Evolutionary conservation across 2,888 invertebrate species (phyloP), one percentile per base, ranked within the genome.

Genomic region (Augochlorella aurata): DNA sequence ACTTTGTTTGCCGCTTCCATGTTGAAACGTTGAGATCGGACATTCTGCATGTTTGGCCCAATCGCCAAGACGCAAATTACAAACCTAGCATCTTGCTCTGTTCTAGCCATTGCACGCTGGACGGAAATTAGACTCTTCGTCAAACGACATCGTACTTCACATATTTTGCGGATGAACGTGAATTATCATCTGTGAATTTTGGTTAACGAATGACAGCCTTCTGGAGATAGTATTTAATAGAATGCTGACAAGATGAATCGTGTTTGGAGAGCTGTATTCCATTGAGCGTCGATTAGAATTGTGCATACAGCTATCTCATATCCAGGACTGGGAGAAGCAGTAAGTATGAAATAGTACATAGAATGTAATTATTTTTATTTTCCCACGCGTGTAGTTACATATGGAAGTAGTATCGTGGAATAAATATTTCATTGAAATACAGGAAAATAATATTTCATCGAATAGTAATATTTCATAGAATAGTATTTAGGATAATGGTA

Each of bases 1-100:
- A 88, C 87, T 87, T 86, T 44, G 75, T 74, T 21, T 61, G 58
- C 16, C 16, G 58, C 58, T 61, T 24, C 16, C 24, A 16, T 5
- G 29, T 21, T 61, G 58, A 61, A 61, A 61, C 58, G 58, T 61
- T 8, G 16, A 16, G 58, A 61, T 61, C 58, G 58, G 58, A 61
- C 58, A 29, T 2, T 61, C 58, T 61, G 29, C 58, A 61, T 61
- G 58, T 61, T 61, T 61, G 7, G 58, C 16, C 58, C 29, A 61
- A 61, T 61, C 58, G 58, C 2, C 16, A 12, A 61, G 58, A 14
- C 58, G 24, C 14, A 61, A 61, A 61, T 61, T 61, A 61, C 58
- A 29, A 61, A 61, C 14, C 58, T 24, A 16, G 14, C 24, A 16
- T 61, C 24, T 61, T 24, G 58, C 2, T 14, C 29, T 61, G 14